A percentile compares a stretch with the other conserved stretches of the same genome.
phyloP scores from a whole-genome alignment of 1,140 invertebrate genomes.

The Procambarus virginalis region DNA sequence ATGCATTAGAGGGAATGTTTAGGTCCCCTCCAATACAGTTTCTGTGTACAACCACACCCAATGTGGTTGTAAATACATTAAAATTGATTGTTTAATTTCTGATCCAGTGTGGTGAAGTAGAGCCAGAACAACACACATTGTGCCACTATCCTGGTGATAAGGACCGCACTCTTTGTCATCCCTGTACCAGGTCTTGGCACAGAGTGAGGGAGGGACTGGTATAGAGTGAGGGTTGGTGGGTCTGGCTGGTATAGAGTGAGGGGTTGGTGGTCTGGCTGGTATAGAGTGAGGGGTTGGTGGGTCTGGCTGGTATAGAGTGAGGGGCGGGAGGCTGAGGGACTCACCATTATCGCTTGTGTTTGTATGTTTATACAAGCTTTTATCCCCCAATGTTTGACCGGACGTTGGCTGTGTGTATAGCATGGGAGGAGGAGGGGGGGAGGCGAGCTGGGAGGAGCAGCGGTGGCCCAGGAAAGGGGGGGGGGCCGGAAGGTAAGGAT shows the following conservation, averaged over 20 bases:
- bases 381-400: conserved; percentile 29
- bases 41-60: no score
- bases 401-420: conserved; percentile 33
- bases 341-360: conserved; percentile 44
- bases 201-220: neutral
- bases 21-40: no score
- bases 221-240: neutral
- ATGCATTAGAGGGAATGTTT: no score
- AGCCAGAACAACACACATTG: no score
- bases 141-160: no score
- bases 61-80: no score
- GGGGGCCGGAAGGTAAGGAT: neutral
- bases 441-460: neutral
- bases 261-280: neutral
- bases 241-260: neutral
- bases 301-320: neutral
- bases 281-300: neutral
- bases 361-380: conserved; percentile 40
- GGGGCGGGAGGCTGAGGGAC: neutral
- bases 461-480: no score
- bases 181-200: no score
- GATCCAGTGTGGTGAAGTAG: no score
- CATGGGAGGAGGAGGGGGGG: neutral
- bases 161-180: no score
- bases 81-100: no score